Evolutionary conservation across 2,113 vertebrate genomes (phyloP), one percentile per base, ranked within the genome.

Genomic region (Erythrocercus mccallii): DNA sequence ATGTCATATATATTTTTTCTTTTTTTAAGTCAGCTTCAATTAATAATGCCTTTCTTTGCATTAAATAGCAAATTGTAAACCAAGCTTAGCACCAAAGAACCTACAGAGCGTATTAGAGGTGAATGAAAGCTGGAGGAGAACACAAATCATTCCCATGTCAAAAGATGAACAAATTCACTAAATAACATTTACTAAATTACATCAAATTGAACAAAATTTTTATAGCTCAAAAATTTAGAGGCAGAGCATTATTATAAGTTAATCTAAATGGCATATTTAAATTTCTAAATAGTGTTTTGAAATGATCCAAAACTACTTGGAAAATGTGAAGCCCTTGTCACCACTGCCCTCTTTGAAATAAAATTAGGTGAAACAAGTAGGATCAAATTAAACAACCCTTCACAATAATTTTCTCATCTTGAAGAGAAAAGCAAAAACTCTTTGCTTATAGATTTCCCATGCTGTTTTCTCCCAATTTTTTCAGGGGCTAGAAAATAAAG

Each of bases 31-130:
- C 7, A 8, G 1, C 0, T 1, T 1, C 5, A 70, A 71, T 74
- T 54, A 40, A 4, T 33, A 16, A 4, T n/a, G 45, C 11, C 15
- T 70, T 33, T 33, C 22, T 65, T 47, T 42, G 9, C 37, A 60
- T 60, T 13, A 56, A 74, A 60, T 4, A 27, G 8, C 9, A 25
- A 27, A 65, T 53, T 81, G 69, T 57, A 54, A 73, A 66, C 6
- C 9, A 17, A 47, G 10, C 3, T 18, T 14, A 66, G 12, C 28
- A 35, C 25, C 24, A 45, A 20, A 11, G 17, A 53, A 69, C 4
- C 27, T 47, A 1, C 3, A 4, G 20, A 65, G 5, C 0, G 0
- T 42, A 17, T n/a, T 19, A 56, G 19, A 40, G n/a, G 31, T 31
- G 47, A 89, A 51, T 11, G 16, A 37, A 91, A 44, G 5, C 12